Evolutionary conservation across 2,113 vertebrate species (phyloP), one percentile per base, ranked within the genome.

Genomic region (Barbus barbus): DNA sequence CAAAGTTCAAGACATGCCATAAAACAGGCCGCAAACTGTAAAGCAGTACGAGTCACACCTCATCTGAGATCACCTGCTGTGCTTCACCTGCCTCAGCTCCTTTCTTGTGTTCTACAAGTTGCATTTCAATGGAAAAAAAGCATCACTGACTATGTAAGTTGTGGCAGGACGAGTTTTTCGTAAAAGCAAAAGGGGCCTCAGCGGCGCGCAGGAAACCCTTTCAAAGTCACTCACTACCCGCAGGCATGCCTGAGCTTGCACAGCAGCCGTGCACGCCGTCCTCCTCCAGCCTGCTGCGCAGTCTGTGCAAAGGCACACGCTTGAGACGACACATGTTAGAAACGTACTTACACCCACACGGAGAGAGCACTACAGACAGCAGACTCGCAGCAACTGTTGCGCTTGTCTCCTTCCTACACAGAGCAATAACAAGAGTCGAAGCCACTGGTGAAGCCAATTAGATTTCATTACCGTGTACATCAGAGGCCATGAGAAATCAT

Each of bases 211-310:
- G 86, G 86, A 87, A 87, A 85, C 86, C 77, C 83, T 77, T 83
- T 80, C 48, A 53, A 75, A 74, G 81, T 48, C 60, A 14, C 60
- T 48, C 58, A n/a, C 24, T 41, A 38, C 78, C 84, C 81, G 3
- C 84, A 87, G 31, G 71, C 86, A 87, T 56, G 84, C 63, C 86
- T 83, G 81, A 65, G 84, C 84, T 78, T 84, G 83, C 83, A 84
- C 38, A 80, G 75, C 83, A 71, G 46, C 46, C 4, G 12, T 73
- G 18, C 56, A 24, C 22, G 13, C 20, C 48, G 22, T 44, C 51
- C 53, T 58, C 77, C 56, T 79, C 56, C 77, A 61, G 38, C 38
- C 77, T 80, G 75, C 31, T 36, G 77, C 58, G 14, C 6, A 13
- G 31, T 61, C 38, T 44, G 58, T 65, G 60, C 78, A 80, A 24